Base-by-base conservation (phyloP, 2,797 vertebrate species). In the Columba guinea region DNA sequence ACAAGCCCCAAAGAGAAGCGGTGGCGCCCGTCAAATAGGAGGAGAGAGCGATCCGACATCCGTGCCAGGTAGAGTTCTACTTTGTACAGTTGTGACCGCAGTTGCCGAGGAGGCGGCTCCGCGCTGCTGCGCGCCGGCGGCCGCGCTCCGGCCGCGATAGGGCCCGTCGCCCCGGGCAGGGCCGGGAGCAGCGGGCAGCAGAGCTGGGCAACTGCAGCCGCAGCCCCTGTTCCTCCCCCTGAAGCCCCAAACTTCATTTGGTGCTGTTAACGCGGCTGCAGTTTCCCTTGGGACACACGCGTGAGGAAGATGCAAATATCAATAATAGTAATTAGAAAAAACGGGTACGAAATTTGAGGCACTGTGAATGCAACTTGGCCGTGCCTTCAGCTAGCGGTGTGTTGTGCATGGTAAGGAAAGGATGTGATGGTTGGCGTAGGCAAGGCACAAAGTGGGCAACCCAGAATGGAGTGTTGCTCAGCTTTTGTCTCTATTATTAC, bases 61-160 rank as follows among this genome's bases (percentile, higher is more conserved):
- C 93, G 67, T 63, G 76, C 28, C 97, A 98, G 98, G 97, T 98
- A 98, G 97, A 97, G 89, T 97, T 96, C 96, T 91, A 81, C 92
- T 97, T 97, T 94, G 94, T 96, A 77, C 89, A 5, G 64, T 87
- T 84, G 88, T 91, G 73, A 51, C 93, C 80, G 92, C 95, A 84
- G 18, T 34, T 41, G 90, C 67, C 53, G 71, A 70, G 67, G 27
- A 24, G n/a, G 8, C 10, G 75, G 80, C 84, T 90, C 63, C 55
- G 77, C 67, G 35, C 56, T 6, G 68, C 78, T 56, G 51, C 18
- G 79, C 44, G 64, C 55, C 23, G 60, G 24, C 5, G 10, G 65
- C 51, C 9, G 34, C 6, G 59, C 35, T 39, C 44, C 4, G 16
- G 24, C 49, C 49, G 32, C 3, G 5, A 8, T 59, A 26, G 58